Conservation (phyloP, 2,797 vertebrate genomes). For the Oreochromis mossambicus region DNA sequence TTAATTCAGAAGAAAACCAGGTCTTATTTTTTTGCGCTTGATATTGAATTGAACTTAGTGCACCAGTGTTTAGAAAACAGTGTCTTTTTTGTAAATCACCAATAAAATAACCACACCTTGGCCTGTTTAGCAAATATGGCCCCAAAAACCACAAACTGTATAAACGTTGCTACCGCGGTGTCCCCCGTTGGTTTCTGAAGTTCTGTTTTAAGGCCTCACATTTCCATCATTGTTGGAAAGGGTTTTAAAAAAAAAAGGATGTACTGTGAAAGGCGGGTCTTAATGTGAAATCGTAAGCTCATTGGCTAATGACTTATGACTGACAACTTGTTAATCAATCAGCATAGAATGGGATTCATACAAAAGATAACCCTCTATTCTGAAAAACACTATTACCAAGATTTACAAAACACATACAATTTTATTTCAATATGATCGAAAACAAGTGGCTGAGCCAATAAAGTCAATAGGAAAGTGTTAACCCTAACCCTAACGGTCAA, state of each 20-base stretch:
- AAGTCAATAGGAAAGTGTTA: background rate
- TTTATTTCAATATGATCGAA: background rate
- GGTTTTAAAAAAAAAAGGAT: background rate
- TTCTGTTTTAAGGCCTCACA: background rate
- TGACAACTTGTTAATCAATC: background rate
- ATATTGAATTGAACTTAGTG: background rate
- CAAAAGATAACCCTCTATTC: background rate
- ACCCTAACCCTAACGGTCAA: background rate
- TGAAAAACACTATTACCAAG: background rate
- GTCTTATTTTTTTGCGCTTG: background rate
- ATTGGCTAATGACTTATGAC: background rate
- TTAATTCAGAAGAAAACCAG: background rate
- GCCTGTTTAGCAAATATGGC: background rate
- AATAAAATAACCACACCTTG: background rate
- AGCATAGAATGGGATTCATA: background rate
- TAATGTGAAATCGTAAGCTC: background rate
- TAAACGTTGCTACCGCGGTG: fast-evolving
- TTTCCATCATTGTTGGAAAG: background rate
- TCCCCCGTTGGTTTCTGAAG: background rate
- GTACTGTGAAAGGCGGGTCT: background rate
- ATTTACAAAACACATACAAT: background rate
- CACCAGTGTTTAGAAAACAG: background rate
- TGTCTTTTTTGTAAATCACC: background rate
- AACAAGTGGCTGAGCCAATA: background rate
- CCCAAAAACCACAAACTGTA: background rate